These are phyloP conservation scores for Ptychobarbus kaznakovi DNA, from an alignment of 2,797 vertebrate genomes.

Conservation along the genomic window DNA sequence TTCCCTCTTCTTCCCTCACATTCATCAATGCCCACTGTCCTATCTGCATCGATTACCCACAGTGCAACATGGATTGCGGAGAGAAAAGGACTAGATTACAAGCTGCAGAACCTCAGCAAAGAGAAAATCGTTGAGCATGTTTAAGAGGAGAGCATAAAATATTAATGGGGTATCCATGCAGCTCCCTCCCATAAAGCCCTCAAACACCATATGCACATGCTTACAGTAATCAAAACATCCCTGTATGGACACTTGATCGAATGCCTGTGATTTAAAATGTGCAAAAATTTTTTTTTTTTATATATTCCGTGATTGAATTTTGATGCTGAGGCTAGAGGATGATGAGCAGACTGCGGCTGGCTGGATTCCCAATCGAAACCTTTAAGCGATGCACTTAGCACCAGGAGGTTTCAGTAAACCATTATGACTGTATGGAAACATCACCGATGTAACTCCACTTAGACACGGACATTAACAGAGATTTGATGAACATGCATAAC, in stretches of 20 bases:
- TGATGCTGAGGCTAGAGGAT: constrained; percentile 29
- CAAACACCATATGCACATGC: constrained; percentile 36
- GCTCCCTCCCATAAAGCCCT: constrained; percentile 31
- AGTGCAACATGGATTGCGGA: constrained; percentile 55
- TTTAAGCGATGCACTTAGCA: constrained; percentile 53
- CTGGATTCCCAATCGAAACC: constrained; percentile 24
- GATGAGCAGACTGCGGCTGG: constrained; percentile 11
- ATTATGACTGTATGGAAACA: constrained; percentile 44
- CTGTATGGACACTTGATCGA: not conserved
- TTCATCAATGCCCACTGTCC: constrained; percentile 46
- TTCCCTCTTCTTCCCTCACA: not conserved
- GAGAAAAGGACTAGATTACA: constrained; percentile 55
- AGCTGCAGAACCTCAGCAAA: constrained; percentile 32
- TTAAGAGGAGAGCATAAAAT: constrained; percentile 54
- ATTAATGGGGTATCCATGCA: constrained; percentile 59
- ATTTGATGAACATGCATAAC: constrained; percentile 48
- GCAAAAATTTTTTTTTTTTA: not conserved
- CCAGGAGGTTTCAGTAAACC: constrained; percentile 53
- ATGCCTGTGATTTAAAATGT: constrained; percentile 9
- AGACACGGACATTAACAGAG: constrained; percentile 40
- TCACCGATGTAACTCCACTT: constrained; percentile 42
- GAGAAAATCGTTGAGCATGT: constrained; percentile 23
- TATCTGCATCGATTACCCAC: constrained; percentile 61
- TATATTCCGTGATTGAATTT: constrained; percentile 7
- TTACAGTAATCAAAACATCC: constrained; percentile 40